Base-by-base conservation (phyloP, 1,140 invertebrate genomes). In the Druon quercuslanigerum region DNA sequence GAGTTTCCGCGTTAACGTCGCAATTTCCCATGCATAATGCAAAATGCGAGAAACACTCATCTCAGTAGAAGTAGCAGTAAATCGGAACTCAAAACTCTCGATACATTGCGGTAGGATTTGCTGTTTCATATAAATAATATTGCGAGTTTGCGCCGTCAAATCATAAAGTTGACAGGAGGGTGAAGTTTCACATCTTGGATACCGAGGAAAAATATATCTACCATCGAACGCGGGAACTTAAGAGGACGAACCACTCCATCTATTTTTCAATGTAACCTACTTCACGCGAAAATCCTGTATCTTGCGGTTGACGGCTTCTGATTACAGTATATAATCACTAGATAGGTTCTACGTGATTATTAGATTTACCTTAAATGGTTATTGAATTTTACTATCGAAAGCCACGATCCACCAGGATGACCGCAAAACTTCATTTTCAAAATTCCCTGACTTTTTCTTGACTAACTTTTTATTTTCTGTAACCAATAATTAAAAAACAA, bases 41-140 rank as follows among this genome's bases (percentile, higher is more conserved):
- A 84, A 51, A 12, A 77, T 75, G 78, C 73, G 66, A 60, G 78
- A 79, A 83, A 84, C 81, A 81, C 76, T 77, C 85, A 78, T 84
- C 80, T 76, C 79, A 73, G 46, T 78, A 79, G 81, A 87, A 87
- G 83, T 83, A 77, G 78, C 82, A 84, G 78, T 84, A 87, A 87
- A 85, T 88, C 86, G 82, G 81, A 85, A 80, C 80, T 79, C 78
- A 82, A 84, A 83, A 85, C 75, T 81, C 76, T 77, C 81, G 82
- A 87, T 88, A 82, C 83, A 82, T 82, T 74, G 74, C 76, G 71
- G 46, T 19, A 83, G 79, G 72, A 78, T 33, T 75, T 77, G 75
- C 82, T 81, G 85, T 87, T 81, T 83, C 82, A 85, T 85, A 84
- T 85, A 88, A 88, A 88, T 88, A 88, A 87, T 87, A 84, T 77